Evolutionary conservation across 2,797 vertebrate species (phyloP).

Genomic region (Delichon dasypus): DNA sequence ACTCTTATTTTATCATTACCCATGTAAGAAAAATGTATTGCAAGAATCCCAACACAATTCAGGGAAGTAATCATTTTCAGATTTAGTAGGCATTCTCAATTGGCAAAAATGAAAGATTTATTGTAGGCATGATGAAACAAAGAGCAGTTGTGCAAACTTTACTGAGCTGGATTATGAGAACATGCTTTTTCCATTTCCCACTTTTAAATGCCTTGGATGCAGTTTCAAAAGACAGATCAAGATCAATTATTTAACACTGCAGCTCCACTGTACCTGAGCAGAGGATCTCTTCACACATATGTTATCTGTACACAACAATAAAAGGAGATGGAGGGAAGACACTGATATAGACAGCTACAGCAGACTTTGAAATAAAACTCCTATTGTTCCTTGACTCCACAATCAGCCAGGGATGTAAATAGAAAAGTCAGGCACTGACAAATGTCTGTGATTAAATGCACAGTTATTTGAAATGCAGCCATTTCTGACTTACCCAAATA

Average conservation of each 20-base stretch:
- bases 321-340: background rate
- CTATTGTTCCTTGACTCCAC: background rate
- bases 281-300: slow-evolving; percentile 54
- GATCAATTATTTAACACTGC: slow-evolving; percentile 58
- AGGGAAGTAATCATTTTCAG: slow-evolving; percentile 79
- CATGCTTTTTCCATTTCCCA: slow-evolving; percentile 76
- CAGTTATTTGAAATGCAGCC: slow-evolving; percentile 11
- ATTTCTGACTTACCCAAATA: background rate
- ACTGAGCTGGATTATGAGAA: slow-evolving; percentile 73
- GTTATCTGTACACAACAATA: slow-evolving; percentile 61
- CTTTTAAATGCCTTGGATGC: slow-evolving; percentile 69
- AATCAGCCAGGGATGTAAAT: background rate
- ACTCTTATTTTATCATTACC: slow-evolving; percentile 69
- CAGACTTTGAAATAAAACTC: slow-evolving; percentile 35
- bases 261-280: slow-evolving; percentile 47
- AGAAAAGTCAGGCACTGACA: slow-evolving; percentile 13
- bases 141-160: slow-evolving; percentile 80
- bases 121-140: slow-evolving; percentile 77
- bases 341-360: background rate
- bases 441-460: slow-evolving; percentile 8
- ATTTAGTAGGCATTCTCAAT: slow-evolving; percentile 69
- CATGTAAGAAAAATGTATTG: slow-evolving; percentile 73
- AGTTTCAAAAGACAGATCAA: slow-evolving; percentile 63
- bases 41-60: slow-evolving; percentile 64
- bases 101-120: slow-evolving; percentile 79